phyloP scores from a whole-genome alignment of 2,888 invertebrate genomes.

The Nezara viridula region DNA sequence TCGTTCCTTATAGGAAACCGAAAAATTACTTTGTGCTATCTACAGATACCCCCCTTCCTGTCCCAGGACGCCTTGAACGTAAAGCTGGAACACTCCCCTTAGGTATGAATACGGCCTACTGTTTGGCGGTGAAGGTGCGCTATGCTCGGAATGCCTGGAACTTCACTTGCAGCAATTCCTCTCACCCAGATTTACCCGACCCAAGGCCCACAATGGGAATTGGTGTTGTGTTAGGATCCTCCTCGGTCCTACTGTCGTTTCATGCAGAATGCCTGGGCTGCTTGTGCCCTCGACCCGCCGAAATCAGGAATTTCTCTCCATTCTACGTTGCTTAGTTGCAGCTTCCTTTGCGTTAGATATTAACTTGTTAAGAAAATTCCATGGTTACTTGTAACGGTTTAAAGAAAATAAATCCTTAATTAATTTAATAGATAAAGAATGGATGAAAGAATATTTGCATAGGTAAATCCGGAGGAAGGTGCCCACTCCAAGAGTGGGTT shows the following conservation, averaged over 20 bases:
- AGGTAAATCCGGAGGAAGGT: too few relatives aligned
- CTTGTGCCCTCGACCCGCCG: background rate
- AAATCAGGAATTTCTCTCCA: conserved; percentile 1
- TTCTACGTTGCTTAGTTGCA: background rate
- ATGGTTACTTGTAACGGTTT: too few relatives aligned
- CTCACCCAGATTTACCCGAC: conserved; percentile 7
- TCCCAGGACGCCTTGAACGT: background rate
- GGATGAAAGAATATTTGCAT: too few relatives aligned
- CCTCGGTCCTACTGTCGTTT: conserved; percentile 24
- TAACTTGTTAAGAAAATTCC: background rate
- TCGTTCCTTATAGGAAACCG: too few relatives aligned
- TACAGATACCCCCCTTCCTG: background rate
- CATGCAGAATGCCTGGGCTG: conserved; percentile 23
- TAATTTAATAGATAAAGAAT: too few relatives aligned
- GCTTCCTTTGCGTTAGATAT: background rate
- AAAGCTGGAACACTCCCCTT: background rate
- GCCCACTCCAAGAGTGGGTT: too few relatives aligned
- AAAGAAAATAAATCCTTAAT: too few relatives aligned
- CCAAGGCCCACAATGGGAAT: conserved; percentile 29
- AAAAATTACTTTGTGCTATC: background rate
- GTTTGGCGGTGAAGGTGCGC: background rate
- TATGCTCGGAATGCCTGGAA: conserved; percentile 41
- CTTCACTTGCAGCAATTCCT: conserved; percentile 11
- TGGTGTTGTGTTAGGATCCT: conserved; percentile 33
- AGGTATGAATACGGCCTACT: conserved; percentile 17